Evolutionary conservation across 2,888 invertebrate species (phyloP), one percentile per base, ranked within the genome.

Genomic region (Helobdella robusta): DNA sequence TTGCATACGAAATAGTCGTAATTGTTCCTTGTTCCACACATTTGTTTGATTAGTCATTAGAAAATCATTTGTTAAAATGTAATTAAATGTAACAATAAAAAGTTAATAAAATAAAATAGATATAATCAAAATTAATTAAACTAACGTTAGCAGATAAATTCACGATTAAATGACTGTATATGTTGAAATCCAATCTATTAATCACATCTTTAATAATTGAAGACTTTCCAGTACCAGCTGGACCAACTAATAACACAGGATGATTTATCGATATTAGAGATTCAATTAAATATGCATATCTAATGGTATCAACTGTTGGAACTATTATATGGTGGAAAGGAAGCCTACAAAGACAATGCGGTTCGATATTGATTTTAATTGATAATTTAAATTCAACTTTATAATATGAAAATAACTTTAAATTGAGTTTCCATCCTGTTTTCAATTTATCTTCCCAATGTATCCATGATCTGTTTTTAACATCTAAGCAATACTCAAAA

Each of bases 401-500:
- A n/a, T n/a, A n/a, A n/a, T 15, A 54, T 3, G 18, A 20, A 23
- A 66, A 72, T 69, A 70, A 88, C 87, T 75, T 83, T 0, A 85
- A 78, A 66, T 86, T 85, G 73, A 83, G 89, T 78, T 83, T 85
- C 90, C 90, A 90, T 66, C 83, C 83, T 62, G 84, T 84, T 0
- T 85, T 84, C 70, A 91, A 81, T 76, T 84, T 86, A 66, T 87
- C 87, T 72, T 89, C 89, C 91, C 91, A 91, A 23, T 86, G 84
- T 60, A 84, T 81, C 80, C 89, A 88, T 67, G 83, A 81, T 34
- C 84, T 83, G 69, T 86, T 83, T 68, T 85, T 82, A 44, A 85
- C 84, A 74, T 91, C 89, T n/a, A 91, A 88, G 76, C 83, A 89
- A 79, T 92, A 92, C 78, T 92, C 91, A 78, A 89, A 91, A 8